Evolutionary conservation across 2,888 invertebrate genomes (phyloP), one percentile per base, ranked within the genome.

Genomic region (Cheilosia vulpina): DNA sequence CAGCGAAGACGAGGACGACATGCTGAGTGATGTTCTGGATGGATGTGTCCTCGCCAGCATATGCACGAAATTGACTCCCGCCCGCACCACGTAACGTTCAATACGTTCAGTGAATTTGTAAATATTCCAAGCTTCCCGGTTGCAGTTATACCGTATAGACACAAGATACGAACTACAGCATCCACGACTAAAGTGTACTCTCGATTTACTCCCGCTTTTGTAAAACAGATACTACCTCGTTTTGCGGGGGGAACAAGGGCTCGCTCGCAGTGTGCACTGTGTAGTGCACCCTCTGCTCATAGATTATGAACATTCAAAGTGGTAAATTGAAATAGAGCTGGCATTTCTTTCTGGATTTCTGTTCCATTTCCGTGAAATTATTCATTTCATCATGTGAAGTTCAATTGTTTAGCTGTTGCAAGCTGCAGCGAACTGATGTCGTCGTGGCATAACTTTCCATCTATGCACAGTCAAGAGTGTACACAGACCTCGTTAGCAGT

Each of bases 21-120:
- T 78, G 73, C 72, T 83, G 79, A 60, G 78, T 73, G 73, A 84
- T 84, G 79, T 63, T 68, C 68, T 65, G 63, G 55, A 82, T 78
- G 52, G 57, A 65, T 69, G 72, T 65, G 63, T 78, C 66, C 66
- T 72, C 65, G 38, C 52, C 47, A 68, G 68, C 76, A 58, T 80
- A 57, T 80, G 84, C 63, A 80, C 47, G 60, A 69, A 79, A 84
- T 75, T 53, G 52, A 66, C 66, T 60, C 47, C 73, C 66, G 60
- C 72, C 52, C 69, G 38, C 60, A 38, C 72, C 66, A 57, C 62
- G 66, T 77, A 83, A 76, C 75, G 50, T 84, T 79, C 84, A 66
- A 76, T 80, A 85, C 76, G 84, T 80, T 76, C 60, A 72, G 71
- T 71, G 84, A 85, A 85, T 85, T 80, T 80, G 76, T 80, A 80